Percentiles rank a stretch among this genome's conserved stretches.
Conservation (phyloP, 1,140 invertebrate genomes). For the Mactra quadrangularis region DNA sequence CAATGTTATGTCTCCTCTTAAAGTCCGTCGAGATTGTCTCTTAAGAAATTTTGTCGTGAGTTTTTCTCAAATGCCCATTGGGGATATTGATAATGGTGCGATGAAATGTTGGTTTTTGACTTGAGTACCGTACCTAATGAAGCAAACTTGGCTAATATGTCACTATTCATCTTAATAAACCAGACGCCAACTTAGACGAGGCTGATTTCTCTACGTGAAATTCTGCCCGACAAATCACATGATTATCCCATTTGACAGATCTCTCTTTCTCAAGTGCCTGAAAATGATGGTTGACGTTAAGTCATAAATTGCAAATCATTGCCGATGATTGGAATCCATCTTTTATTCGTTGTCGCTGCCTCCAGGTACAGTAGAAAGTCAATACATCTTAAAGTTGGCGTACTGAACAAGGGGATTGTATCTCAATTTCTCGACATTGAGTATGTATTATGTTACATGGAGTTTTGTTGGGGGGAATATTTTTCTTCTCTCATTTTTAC, state of each 20-base stretch:
- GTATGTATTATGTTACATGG: too few relatives aligned
- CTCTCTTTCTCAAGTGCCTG: constrained; percentile 37
- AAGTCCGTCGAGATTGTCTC: neutral
- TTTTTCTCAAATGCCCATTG: constrained; percentile 28
- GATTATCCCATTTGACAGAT: constrained; percentile 58
- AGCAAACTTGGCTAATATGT: constrained; percentile 50
- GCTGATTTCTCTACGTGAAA: constrained; percentile 42
- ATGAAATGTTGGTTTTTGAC: constrained; percentile 46
- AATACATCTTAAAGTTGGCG: constrained; percentile 24
- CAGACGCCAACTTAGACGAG: constrained; percentile 3
- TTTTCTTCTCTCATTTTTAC: too few relatives aligned
- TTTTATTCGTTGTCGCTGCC: constrained; percentile 16
- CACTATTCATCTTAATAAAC: constrained; percentile 54
- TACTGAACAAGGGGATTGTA: neutral
- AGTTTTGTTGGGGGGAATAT: neutral
- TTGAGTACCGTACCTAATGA: constrained; percentile 53
- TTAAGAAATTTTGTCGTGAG: constrained; percentile 47
- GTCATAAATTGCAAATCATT: constrained; percentile 52
- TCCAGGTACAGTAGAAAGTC: constrained; percentile 28
- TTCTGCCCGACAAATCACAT: constrained; percentile 48
- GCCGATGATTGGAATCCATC: constrained; percentile 39
- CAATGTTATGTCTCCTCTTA: constrained; percentile 48
- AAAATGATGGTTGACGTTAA: constrained; percentile 57
- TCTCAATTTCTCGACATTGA: neutral
- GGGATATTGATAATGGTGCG: constrained; percentile 56